These are phyloP conservation scores for Aramus guarauna DNA, from an alignment of 2,113 vertebrate genomes.

Conservation along the genomic window DNA sequence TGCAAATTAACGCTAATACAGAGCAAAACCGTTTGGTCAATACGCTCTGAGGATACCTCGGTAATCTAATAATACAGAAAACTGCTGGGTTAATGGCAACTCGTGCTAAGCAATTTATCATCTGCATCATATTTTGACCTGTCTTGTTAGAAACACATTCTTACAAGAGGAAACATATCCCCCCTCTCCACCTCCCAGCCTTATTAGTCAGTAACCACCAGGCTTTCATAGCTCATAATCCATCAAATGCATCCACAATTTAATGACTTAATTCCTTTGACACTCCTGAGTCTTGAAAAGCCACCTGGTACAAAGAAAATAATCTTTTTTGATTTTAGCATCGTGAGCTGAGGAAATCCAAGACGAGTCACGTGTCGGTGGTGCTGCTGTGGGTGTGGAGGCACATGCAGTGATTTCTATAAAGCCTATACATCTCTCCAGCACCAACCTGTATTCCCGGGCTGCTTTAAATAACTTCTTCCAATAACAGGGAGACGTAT, in stretches of 20 bases:
- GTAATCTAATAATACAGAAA: conserved; percentile 15
- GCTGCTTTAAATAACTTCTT: neutral
- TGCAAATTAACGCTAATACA: neutral
- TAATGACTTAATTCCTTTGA: conserved; percentile 31
- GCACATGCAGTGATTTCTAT: neutral
- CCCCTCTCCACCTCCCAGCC: neutral
- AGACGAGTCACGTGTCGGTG: neutral
- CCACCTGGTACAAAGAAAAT: neutral
- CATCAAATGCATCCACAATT: conserved; percentile 36
- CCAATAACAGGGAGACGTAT: neutral
- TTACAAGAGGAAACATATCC: neutral
- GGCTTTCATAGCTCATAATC: conserved; percentile 17
- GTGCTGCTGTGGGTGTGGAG: conserved; percentile 8
- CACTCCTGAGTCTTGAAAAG: neutral
- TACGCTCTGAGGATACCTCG: neutral
- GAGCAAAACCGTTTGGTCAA: neutral
- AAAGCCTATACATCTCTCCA: neutral
- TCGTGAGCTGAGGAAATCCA: neutral
- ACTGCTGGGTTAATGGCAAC: conserved; percentile 27
- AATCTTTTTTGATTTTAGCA: neutral
- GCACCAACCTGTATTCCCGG: neutral
- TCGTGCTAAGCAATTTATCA: conserved; percentile 23
- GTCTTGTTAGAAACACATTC: conserved; percentile 42
- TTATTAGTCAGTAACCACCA: neutral
- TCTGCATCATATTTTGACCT: conserved; percentile 14